Base-by-base conservation (phyloP, 2,113 vertebrate genomes). In the Propithecus coquereli region DNA sequence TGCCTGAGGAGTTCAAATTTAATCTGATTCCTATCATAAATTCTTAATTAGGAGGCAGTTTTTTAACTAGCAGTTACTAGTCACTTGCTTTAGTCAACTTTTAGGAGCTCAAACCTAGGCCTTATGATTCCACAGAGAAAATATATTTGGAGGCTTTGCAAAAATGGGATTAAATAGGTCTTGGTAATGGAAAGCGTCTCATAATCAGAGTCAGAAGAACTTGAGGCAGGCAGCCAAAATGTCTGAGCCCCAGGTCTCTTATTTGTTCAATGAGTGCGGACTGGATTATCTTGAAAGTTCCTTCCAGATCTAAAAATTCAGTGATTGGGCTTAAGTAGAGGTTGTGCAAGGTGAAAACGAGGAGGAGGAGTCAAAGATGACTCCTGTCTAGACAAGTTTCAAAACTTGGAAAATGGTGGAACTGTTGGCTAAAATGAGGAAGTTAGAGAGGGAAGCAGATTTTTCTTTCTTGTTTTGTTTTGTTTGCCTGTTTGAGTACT, bases 361-460 rank as follows among this genome's bases (percentile, higher is more conserved):
- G 76, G 50, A 91, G 59, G 66, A 90, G 88, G 77, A 90, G 74
- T 94, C 76, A 70, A 0, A 82, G 77, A 65, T 81, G 90, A 82
- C 30, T 18, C 32, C 54, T 91, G 86, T 95, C 85, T 96, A 87
- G 96, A 96, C 61, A 95, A 30, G 90, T 92, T 70, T 90, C 16
- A 68, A 77, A 43, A 84, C 70, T 90, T 94, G 71, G 84, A 81
- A 91, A 94, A 89, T 17, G 65, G 68, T 89, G 54, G 80, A 37
- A 18, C n/a, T 92, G 2, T 57, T 63, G 63, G 73, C 66, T 73
- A 50, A 45, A 76, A 74, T 65, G n/a, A 76, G 77, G 92, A 97
- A 91, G 92, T 91, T 71, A 92, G 65, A 87, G 61, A 74, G 54
- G 47, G 71, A 88, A 92, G 45, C 43, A 86, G 54, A 1, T 25